A percentile compares a stretch with the other conserved stretches of the same genome.
Evolutionary conservation across 2,113 vertebrate genomes (phyloP).

Genomic region (Stictonetta naevosa): DNA sequence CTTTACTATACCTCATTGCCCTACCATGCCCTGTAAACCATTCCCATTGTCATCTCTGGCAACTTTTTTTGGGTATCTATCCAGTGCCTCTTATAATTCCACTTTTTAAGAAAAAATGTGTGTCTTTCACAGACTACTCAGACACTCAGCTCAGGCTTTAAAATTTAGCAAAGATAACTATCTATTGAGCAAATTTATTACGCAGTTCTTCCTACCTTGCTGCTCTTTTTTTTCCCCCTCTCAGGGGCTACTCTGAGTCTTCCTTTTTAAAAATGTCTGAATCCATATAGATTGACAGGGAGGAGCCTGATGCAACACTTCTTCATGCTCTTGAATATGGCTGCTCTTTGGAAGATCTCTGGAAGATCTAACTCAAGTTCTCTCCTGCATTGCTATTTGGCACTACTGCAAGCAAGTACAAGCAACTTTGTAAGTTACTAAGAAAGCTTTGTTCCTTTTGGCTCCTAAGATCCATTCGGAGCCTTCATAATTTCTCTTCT

Average conservation of each 20-base stretch:
- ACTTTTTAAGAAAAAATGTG: neutral
- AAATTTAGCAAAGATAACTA: neutral
- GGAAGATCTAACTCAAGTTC: constrained; percentile 2
- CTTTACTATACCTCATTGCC: neutral
- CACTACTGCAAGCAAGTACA: neutral
- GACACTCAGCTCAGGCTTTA: neutral
- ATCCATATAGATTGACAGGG: neutral
- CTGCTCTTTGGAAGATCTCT: constrained; percentile 1
- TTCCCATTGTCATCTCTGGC: fast-evolving
- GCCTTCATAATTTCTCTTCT: neutral
- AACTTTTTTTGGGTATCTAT: neutral
- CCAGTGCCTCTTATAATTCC: neutral
- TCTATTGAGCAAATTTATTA: neutral
- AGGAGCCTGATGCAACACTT: neutral
- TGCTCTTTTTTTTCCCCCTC: neutral
- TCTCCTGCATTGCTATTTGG: neutral
- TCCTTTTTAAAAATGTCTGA: constrained; percentile 35
- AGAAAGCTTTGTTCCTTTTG: neutral
- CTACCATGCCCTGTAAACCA: neutral
- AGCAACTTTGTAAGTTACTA: neutral
- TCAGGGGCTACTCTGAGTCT: neutral
- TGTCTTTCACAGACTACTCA: neutral
- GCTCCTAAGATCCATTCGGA: neutral
- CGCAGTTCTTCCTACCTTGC: constrained; percentile 9
- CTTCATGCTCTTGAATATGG: neutral